These are phyloP conservation scores for Alosa alosa DNA, from an alignment of 2,113 vertebrate genomes.

Conservation along the genomic window DNA sequence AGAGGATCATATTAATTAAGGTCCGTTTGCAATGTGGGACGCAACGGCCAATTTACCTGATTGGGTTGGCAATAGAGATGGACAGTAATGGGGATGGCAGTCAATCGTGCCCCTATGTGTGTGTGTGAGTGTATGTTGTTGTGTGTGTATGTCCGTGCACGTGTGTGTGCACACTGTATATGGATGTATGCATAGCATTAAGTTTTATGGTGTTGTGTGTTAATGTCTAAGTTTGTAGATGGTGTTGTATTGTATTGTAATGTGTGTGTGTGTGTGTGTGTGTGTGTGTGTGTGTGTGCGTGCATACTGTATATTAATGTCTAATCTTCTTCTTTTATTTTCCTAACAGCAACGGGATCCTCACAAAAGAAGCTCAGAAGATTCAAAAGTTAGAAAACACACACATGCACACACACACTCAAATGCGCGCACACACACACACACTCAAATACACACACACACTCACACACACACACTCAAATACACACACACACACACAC, in stretches of 20 bases:
- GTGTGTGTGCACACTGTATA: neutral
- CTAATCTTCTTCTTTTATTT: conserved; percentile 36
- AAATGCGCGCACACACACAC: neutral
- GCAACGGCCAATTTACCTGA: conserved; percentile 37
- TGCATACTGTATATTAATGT: neutral
- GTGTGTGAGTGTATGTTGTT: neutral
- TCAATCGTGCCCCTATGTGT: neutral
- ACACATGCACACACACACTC: neutral
- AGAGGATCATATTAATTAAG: conserved; percentile 29
- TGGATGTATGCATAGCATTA: too few relatives aligned
- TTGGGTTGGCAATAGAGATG: conserved; percentile 30
- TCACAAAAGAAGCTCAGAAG: conserved; percentile 72
- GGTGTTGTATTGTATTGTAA: neutral
- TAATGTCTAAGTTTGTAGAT: neutral
- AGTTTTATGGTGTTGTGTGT: too few relatives aligned
- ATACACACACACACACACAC: too few relatives aligned
- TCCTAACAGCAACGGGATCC: conserved; percentile 71
- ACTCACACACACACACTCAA: neutral
- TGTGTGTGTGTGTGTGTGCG: neutral
- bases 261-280: neutral
- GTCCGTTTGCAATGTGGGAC: conserved; percentile 15
- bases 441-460: neutral
- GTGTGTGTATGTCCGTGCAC: neutral
- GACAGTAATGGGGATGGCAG: conserved; percentile 14
- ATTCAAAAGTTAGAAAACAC: conserved; percentile 70